phyloP scores from a whole-genome alignment of 1,140 invertebrate species.

The Drosophila truncata region DNA sequence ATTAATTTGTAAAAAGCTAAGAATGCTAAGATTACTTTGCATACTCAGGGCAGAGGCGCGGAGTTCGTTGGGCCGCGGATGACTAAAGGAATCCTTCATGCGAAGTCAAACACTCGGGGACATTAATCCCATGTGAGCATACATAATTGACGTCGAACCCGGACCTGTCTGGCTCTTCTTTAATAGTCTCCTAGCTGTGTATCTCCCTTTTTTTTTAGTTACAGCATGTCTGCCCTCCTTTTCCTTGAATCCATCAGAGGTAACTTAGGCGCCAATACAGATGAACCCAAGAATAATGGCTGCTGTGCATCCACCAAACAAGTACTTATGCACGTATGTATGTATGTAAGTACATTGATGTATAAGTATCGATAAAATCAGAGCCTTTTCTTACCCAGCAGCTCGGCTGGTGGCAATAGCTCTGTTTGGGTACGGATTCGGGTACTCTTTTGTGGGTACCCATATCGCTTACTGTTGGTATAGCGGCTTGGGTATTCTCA shows the following conservation, averaged over 20 bases:
- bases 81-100: constrained; percentile 6
- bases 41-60: neutral
- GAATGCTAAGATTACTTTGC: constrained; percentile 5
- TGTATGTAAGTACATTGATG: neutral
- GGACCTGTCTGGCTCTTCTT: neutral
- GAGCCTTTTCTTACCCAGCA: too few relatives aligned
- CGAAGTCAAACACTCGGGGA: constrained; percentile 5
- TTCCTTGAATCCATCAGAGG: neutral
- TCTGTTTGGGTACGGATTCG: too few relatives aligned
- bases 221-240: neutral
- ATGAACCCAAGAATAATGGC: neutral
- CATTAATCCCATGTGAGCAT: constrained; percentile 4
- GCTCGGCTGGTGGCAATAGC: too few relatives aligned
- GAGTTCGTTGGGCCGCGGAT: neutral
- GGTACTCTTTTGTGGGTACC: too few relatives aligned
- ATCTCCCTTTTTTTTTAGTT: neutral
- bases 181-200: neutral
- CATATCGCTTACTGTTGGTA: too few relatives aligned
- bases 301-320: neutral
- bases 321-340: neutral
- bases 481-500: too few relatives aligned
- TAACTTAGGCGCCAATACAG: constrained; percentile 1
- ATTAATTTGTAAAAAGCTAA: constrained; percentile 11
- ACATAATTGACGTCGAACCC: constrained; percentile 8
- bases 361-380: neutral